These are phyloP conservation scores for Echinops telfairi DNA, from an alignment of 2,113 vertebrate genomes.

Conservation along the genomic window DNA sequence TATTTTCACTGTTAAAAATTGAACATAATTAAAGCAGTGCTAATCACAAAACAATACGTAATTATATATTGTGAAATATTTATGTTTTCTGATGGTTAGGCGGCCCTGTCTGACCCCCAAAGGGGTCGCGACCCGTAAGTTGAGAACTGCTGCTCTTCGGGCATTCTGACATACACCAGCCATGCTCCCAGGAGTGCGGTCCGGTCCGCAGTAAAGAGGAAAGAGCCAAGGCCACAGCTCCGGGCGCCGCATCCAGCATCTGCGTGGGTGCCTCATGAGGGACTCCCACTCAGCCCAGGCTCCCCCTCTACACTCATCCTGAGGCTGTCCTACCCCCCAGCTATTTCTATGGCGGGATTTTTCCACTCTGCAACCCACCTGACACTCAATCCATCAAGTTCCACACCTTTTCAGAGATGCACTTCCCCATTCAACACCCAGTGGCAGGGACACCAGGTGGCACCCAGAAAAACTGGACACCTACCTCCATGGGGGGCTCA, in stretches of 20 bases:
- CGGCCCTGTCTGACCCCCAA: too few relatives aligned
- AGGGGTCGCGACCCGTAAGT: too few relatives aligned
- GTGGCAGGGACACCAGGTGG: too few relatives aligned
- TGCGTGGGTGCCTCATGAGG: background rate
- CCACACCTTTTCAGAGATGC: background rate
- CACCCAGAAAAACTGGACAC: constrained; percentile 58
- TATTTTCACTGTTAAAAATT: too few relatives aligned
- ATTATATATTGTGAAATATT: too few relatives aligned
- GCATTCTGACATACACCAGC: too few relatives aligned
- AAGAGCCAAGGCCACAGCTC: background rate
- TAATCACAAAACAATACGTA: too few relatives aligned
- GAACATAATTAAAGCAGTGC: too few relatives aligned
- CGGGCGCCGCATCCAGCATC: background rate
- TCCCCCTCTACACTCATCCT: too few relatives aligned
- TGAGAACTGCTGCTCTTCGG: too few relatives aligned
- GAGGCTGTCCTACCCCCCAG: background rate
- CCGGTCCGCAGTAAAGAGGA: background rate
- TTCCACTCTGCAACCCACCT: background rate
- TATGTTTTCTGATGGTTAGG: too few relatives aligned
- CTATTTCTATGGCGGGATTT: background rate
- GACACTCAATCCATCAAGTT: background rate
- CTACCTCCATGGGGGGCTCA: constrained; percentile 93
- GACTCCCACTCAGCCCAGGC: background rate
- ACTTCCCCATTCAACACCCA: background rate
- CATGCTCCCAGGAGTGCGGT: too few relatives aligned